Evolutionary conservation across 1,140 invertebrate species (phyloP), one percentile per base, ranked within the genome.

Genomic region (Papilio dardanus): DNA sequence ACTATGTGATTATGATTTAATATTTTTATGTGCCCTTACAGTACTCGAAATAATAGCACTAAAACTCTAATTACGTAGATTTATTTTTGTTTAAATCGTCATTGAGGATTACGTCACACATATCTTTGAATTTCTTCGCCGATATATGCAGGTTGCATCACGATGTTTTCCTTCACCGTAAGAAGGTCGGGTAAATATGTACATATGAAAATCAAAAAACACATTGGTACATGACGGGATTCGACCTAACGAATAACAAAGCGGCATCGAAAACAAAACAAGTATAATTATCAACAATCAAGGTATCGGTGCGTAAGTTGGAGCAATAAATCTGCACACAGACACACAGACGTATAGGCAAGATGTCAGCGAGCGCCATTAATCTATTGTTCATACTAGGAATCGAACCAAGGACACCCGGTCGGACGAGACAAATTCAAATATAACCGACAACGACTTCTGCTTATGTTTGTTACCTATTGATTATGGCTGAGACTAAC

Each of bases 381-480:
- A 82, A 86, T 84, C 80, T 81, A 81, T 82, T 83, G 82, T 77
- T 75, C 75, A 76, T 78, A 76, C 79, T 81, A 82, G 83, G 84
- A 86, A 84, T 82, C 79, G 81, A 86, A 84, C 80, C 84, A 86
- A 86, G 84, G 84, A 83, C 84, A 76, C 42, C 84, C 79, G 77
- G 78, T 79, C 77, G 73, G 68, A 31, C 76, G 74, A 74, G 74
- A 82, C 76, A 81, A 65, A 78, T 81, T 82, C 79, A 83, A 76
- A 77, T 65, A 75, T 71, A 62, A 75, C 66, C 77, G 78, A 81
- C 80, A n/a, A 62, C 21, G 21, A 24, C 50, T 54, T 24, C 50
- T 54, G 54, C 21, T 28, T 62, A 62, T 62, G 24, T 28, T 62
- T 62, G 12, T 30, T 28, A 62, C 24, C 54, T 10, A 62, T 58